Percentiles rank a stretch among this genome's conserved stretches.
phyloP scores from a whole-genome alignment of 92 coral and sea anemone species.

The Micromussa lordhowensis region DNA sequence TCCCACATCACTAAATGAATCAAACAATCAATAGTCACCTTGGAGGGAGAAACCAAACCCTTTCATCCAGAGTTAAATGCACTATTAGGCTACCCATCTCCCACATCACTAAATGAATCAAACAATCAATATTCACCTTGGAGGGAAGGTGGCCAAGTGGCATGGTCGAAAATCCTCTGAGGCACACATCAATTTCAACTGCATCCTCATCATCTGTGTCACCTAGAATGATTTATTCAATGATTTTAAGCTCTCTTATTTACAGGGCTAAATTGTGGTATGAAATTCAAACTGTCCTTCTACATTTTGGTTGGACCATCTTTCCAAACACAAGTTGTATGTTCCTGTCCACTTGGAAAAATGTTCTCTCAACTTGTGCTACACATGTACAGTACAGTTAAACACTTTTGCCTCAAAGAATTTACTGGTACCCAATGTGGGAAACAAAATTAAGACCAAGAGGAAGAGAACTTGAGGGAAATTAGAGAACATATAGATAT shows the following conservation, averaged over 20 bases:
- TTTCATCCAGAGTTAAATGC: no score
- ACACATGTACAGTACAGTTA: no score
- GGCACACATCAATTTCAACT: slow-evolving; percentile 68
- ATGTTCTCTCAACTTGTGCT: no score
- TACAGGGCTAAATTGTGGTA: background rate
- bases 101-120: background rate
- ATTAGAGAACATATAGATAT: no score
- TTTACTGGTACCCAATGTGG: no score
- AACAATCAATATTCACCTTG: slow-evolving; percentile 7
- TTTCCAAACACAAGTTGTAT: background rate
- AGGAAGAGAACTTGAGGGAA: no score
- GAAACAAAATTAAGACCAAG: no score
- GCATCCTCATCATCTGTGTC: slow-evolving; percentile 27
- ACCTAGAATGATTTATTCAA: background rate
- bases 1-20: background rate
- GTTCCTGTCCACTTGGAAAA: no score
- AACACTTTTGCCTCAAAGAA: no score
- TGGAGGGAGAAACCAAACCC: no score
- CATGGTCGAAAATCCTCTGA: slow-evolving; percentile 59
- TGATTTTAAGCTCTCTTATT: background rate
- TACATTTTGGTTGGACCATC: background rate
- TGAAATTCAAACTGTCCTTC: no score
- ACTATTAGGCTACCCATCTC: no score
- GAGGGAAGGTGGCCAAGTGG: slow-evolving; percentile 26
- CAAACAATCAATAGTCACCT: background rate